Conservation (phyloP, 1,140 invertebrate genomes). For the Vanessa tameamea region DNA sequence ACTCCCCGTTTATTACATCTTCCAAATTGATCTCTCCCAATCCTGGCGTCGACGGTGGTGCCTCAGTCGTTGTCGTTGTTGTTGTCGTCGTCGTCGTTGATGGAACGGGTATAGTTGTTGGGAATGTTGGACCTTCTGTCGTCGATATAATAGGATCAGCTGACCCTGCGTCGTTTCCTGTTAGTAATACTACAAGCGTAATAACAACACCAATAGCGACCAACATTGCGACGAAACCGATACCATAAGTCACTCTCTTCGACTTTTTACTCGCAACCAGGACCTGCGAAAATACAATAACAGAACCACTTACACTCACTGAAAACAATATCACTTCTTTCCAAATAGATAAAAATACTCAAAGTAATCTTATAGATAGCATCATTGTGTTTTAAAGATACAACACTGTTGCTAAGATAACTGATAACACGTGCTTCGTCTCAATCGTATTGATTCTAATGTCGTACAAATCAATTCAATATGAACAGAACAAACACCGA, state of each 20-base stretch:
- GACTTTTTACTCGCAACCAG: conserved; percentile 65
- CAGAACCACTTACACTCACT: neutral
- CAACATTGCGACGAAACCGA: conserved; percentile 62
- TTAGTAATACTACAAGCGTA: conserved; percentile 58
- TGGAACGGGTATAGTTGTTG: conserved; percentile 28
- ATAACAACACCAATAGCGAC: conserved; percentile 57
- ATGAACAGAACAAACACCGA: neutral
- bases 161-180: conserved; percentile 48
- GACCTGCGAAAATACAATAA: conserved; percentile 46
- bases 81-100: conserved; percentile 38
- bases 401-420: neutral
- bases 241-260: conserved; percentile 57
- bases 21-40: conserved; percentile 52
- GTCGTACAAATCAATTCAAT: neutral
- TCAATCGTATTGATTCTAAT: neutral
- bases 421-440: neutral
- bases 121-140: conserved; percentile 43
- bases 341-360: neutral
- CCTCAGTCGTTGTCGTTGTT: conserved; percentile 39
- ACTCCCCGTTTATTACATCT: conserved; percentile 64
- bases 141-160: conserved; percentile 48
- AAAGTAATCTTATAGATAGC: neutral
- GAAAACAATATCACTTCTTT: neutral
- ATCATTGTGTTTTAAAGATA: too few relatives aligned
- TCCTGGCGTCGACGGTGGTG: conserved; percentile 27